Evolutionary conservation across 2,797 vertebrate genomes (phyloP), one percentile per base, ranked within the genome.

Genomic region (Schizopygopsis pylzovi): DNA sequence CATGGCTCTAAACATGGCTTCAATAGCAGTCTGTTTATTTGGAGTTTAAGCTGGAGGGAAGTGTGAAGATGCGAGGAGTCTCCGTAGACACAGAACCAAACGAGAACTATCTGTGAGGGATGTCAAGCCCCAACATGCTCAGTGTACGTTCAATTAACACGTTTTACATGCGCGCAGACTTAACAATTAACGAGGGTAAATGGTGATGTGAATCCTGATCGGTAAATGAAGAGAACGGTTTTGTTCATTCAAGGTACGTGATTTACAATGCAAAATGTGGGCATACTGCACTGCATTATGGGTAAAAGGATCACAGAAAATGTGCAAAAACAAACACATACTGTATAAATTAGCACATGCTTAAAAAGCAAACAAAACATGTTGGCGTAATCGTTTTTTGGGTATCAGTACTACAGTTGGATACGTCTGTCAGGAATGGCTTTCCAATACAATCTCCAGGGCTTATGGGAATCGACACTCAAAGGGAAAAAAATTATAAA

Each of bases 71-170:
- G 63, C 1, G n/a, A 79, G n/a, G 75, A 70, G 75, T 68, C 65
- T 79, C 75, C 4, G 39, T 20, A 76, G 45, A 83, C 45, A 61
- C 20, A 25, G 37, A 52, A 67, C 37, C 79, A 79, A 43, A 61
- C 59, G 28, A 82, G 39, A 63, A 18, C 52, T 6, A 54, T 82
- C 82, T 45, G 59, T 33, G 39, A 68, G 56, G n/a, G 78, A 81
- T 37, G n/a, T 78, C 71, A 28, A 47, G 79, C 67, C 79, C 33
- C 20, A 68, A 73, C 87, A 85, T 28, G 52, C 49, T 84, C 63
- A 65, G 75, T 73, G 63, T 65, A 43, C 61, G 79, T 73, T 82
- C 72, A 85, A 78, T 54, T 87, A 70, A 79, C 63, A 82, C 67
- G 13, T 82, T 70, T 73, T 52, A 49, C 33, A 78, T 71, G 71